Evolutionary conservation across 1,140 invertebrate genomes (phyloP), one percentile per base, ranked within the genome.

Genomic region (Lasaia peninsularis): DNA sequence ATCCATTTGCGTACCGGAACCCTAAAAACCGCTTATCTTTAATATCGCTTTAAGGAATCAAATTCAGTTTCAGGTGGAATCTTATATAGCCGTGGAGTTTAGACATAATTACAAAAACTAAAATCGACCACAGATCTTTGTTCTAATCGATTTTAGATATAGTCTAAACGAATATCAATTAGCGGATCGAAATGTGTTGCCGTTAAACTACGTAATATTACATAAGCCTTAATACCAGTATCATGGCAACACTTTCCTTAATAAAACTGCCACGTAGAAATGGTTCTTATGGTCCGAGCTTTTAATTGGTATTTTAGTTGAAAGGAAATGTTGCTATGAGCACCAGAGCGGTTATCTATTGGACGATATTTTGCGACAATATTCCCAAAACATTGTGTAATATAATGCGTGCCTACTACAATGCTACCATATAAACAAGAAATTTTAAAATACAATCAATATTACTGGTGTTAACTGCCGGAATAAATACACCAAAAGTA

Each of bases 141-240:
- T 52, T 49, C 21, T 31, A 49, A 50, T 65, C 62, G 65, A 62
- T 71, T 67, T 62, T 61, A 66, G 48, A 63, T 51, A 64, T 53
- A 63, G 58, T 62, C 37, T 62, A 61, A 59, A 50, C 54, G 58
- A 51, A 66, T 53, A 58, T 60, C 56, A 58, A 65, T 57, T 58
- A 62, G 52, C 54, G 61, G 71, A 63, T 65, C 63, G 62, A 65
- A 65, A 58, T 58, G 60, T 65, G 63, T 67, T 64, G 62, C 69
- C 62, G 59, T 71, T 67, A 55, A 56, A 60, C 48, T 63, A 73
- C 58, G 68, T 81, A 78, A 80, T 77, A 77, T 82, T 77, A 81
- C 76, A 85, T 68, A 69, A 62, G 63, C 71, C 65, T 64, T 65
- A 68, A 61, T 35, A 56, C 34, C 52, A 58, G 62, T 63, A 63